Base-by-base conservation (phyloP, 2,113 vertebrate genomes). In the Arothron firmamentum region DNA sequence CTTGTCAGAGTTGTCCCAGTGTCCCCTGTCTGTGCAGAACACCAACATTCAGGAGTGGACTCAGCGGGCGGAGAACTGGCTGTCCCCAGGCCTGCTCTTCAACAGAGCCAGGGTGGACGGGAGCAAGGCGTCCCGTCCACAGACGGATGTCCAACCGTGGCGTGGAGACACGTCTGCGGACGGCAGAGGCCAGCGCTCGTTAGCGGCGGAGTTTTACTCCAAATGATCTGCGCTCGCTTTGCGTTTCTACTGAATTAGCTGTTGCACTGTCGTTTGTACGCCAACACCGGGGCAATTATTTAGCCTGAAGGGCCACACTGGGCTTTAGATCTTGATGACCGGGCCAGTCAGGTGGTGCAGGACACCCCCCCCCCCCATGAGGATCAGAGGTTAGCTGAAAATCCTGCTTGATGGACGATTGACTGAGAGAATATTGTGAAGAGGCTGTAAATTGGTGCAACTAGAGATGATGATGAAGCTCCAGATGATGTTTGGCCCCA, bases 1-100 rank as follows among this genome's bases (percentile, higher is more conserved):
- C 0, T 61, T 81, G 3, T 88, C 90, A 1, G 89, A 90, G 82
- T 72, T 93, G 52, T 74, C 93, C 62, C 88, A 83, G 54, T 91
- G 93, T 78, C 93, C 95, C 49, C 90, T 96, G 82, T 95, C 94
- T 0, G 87, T 93, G 72, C 96, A 99, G 68, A 93, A 96, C 74
- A 92, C 87, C 54, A 92, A 89, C 70, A 93, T 97, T 75, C 94
- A 93, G 55, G 92, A 93, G 79, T 99, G 96, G 95, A 92, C 86
- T 56, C 89, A 93, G n/a, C 90, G 85, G 75, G 75, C 94, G 1
- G 93, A 94, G 59, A 92, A 91, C 55, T 96, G 94, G 94, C 91
- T 92, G 54, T 48, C 10, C 72, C 46, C 0, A 81, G 72, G 58
- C 67, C 71, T 3, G 3, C 53, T 38, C 15, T 62, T 67, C 17